These are phyloP conservation scores for Antrozous pallidus DNA, from an alignment of 2,797 vertebrate genomes.

Conservation along the genomic window DNA sequence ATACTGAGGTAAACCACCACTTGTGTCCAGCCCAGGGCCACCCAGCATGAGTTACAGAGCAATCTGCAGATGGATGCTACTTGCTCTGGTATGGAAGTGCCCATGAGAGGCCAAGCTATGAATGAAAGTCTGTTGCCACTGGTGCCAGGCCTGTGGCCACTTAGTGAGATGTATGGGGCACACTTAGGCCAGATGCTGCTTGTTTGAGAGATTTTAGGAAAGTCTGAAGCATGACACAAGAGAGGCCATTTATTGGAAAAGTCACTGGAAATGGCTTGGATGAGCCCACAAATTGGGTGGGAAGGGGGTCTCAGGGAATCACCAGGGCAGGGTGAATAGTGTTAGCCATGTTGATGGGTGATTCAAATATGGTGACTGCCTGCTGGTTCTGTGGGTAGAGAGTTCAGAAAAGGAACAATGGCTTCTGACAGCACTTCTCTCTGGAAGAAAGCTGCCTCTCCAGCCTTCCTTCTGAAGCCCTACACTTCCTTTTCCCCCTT, in stretches of 20 bases:
- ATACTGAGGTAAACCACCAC: not conserved
- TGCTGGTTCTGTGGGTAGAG: not conserved
- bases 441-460: not conserved
- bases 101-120: not conserved
- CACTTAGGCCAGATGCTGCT: not conserved
- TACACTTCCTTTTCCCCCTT: not conserved
- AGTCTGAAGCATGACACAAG: not conserved
- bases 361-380: not conserved
- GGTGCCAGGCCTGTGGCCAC: not conserved
- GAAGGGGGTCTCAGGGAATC: not conserved
- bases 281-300: not conserved
- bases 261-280: not conserved
- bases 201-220: not conserved
- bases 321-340: not conserved
- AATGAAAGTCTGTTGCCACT: not conserved
- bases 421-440: not conserved
- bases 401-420: not conserved
- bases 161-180: not conserved
- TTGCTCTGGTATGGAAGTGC: not conserved
- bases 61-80: not conserved
- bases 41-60: not conserved
- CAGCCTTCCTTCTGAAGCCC: not conserved
- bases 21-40: not conserved
- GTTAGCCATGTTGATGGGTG: not conserved
- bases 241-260: not conserved